Evolutionary conservation across 2,888 invertebrate genomes (phyloP), one percentile per base, ranked within the genome.

Genomic region (Xestia xanthographa): DNA sequence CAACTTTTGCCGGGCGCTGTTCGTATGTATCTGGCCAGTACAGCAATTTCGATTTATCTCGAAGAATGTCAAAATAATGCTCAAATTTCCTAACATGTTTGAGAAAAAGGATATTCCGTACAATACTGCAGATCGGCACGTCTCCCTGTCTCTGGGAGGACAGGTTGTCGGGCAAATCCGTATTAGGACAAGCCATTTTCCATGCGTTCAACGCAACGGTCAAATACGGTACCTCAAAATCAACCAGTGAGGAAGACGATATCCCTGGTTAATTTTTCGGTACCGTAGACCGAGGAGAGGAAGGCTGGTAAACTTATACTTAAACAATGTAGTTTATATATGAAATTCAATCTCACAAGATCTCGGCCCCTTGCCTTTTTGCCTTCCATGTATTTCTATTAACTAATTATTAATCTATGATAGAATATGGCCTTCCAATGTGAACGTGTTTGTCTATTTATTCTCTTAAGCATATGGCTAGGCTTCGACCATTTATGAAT

Each of bases 401-500:
- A 11, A 43, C 22, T 76, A 60, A 67, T 77, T 58, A 56, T 34
- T 67, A 58, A 70, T 70, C n/a, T 71, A 66, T 58, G 20, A 58
- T 69, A 74, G 66, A 22, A 56, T 63, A 73, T 69, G 71, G 58
- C 66, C 50, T 83, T 86, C 58, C 20, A 72, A 50, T 66, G 60
- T 71, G 62, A 77, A 60, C 41, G 43, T 66, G 53, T 66, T 75
- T 60, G n/a, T 82, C 50, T 82, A 65, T 72, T 34, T 56, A 71
- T 56, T 66, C 12, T 34, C 69, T 11, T 58, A 69, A 38, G 62
- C 38, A 62, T 72, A 60, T 67, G 72, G 77, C 69, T 83, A 75
- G 67, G 87, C 81, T 60, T 75, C 66, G 68, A 82, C 82, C 75
- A 79, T 66, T 82, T 75, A 72, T 14, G 11, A 62, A n/a, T 68